A percentile compares a stretch with the other conserved stretches of the same genome.
Evolutionary conservation across 1,140 invertebrate species (phyloP).

Genomic region (Bombyx mandarina): DNA sequence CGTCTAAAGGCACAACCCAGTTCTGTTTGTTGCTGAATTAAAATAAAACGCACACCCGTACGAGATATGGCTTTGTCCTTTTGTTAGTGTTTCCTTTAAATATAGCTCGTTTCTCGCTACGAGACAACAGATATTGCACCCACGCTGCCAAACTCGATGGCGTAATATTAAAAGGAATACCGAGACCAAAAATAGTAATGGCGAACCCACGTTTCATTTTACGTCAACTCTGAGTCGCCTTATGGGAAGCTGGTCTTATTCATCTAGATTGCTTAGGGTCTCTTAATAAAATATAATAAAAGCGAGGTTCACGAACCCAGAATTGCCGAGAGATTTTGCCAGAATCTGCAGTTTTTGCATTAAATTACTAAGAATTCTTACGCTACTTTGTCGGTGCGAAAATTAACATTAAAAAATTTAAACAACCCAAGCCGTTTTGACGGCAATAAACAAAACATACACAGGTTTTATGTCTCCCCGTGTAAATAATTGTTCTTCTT

Average conservation of each 20-base stretch:
- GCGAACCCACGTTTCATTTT: constrained; percentile 31
- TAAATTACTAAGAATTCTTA: constrained; percentile 41
- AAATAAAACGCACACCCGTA: constrained; percentile 33
- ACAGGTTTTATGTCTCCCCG: constrained; percentile 32
- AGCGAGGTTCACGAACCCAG: constrained; percentile 42
- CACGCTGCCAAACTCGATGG: constrained; percentile 40
- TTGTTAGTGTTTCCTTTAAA: constrained; percentile 28
- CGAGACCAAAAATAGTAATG: constrained; percentile 32
- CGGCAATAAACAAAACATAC: constrained; percentile 33
- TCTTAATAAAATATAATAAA: constrained; percentile 24
- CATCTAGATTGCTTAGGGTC: constrained; percentile 49
- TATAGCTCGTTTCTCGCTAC: constrained; percentile 20
- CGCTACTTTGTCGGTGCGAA: constrained; percentile 31
- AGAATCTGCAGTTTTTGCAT: constrained; percentile 61
- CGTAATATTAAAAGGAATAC: constrained; percentile 37
- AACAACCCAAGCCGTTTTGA: constrained; percentile 24
- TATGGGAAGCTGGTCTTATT: constrained; percentile 35
- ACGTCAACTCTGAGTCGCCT: constrained; percentile 40
- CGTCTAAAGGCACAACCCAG: constrained; percentile 32
- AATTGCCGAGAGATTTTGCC: constrained; percentile 29
- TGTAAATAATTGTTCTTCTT: constrained; percentile 30
- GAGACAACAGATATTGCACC: constrained; percentile 36
- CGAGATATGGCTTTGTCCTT: constrained; percentile 20
- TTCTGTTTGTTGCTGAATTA: constrained; percentile 42
- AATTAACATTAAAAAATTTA: constrained; percentile 38